Evolutionary conservation across 1,140 invertebrate genomes (phyloP).

Genomic region (Coptotermes formosanus): DNA sequence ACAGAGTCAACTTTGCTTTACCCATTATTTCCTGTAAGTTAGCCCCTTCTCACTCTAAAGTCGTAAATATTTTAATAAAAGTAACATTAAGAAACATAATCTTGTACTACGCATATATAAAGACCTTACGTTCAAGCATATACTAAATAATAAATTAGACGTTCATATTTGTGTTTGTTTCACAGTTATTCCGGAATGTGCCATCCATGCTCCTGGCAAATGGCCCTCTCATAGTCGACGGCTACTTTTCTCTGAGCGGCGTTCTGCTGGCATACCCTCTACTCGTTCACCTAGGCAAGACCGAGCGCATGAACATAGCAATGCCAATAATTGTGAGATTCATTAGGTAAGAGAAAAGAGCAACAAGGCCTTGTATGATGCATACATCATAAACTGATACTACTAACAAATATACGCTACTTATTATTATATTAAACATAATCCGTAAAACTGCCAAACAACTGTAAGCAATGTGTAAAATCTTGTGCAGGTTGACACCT

Average conservation of each 20-base stretch:
- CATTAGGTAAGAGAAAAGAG: constrained; percentile 36
- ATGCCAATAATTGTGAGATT: constrained; percentile 39
- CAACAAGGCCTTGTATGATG: background rate
- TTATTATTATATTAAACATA: too few relatives aligned
- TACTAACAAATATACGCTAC: background rate
- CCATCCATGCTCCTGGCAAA: background rate
- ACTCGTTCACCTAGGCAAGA: constrained; percentile 37
- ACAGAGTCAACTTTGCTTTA: too few relatives aligned
- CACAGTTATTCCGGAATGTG: constrained; percentile 22
- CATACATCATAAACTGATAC: background rate
- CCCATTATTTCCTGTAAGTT: too few relatives aligned
- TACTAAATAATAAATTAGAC: too few relatives aligned
- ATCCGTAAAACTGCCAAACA: background rate
- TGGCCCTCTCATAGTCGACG: constrained; percentile 31
- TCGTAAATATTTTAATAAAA: too few relatives aligned
- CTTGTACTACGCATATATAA: too few relatives aligned
- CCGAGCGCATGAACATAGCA: constrained; percentile 33
- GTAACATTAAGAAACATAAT: too few relatives aligned
- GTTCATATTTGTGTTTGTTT: background rate
- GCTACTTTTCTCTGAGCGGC: constrained; percentile 35
- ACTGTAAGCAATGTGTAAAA: background rate
- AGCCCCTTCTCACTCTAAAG: too few relatives aligned
- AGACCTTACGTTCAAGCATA: too few relatives aligned
- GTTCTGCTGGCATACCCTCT: constrained; percentile 35
- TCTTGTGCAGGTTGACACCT: constrained; percentile 45